Percentiles rank a stretch among this genome's conserved stretches.
Evolutionary conservation across 2,797 vertebrate species (phyloP).

Genomic region (Chiloscyllium punctatum): DNA sequence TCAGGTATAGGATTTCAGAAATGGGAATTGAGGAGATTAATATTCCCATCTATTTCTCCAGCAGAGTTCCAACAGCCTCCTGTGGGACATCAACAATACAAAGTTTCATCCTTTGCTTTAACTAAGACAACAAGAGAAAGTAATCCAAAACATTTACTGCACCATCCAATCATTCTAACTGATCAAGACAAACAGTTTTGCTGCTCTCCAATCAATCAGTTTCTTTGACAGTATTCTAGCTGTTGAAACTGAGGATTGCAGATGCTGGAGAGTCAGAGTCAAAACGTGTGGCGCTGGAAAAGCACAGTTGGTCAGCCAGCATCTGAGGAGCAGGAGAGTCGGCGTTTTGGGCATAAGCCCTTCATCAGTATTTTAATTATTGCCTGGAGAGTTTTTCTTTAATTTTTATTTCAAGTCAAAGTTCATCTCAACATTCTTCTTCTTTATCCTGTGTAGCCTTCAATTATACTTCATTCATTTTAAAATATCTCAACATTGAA

Average conservation of each 20-base stretch:
- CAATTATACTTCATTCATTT: background rate
- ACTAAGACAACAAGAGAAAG: background rate
- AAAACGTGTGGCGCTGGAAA: no score
- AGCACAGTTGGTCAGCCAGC: no score
- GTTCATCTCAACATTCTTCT: background rate
- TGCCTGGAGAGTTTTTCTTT: background rate
- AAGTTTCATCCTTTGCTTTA: background rate
- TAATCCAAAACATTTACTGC: background rate
- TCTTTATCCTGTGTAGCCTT: background rate
- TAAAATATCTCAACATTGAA: background rate
- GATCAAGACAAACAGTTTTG: background rate
- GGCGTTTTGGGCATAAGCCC: no score
- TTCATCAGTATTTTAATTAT: background rate
- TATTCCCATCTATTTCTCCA: background rate
- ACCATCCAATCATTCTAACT: background rate
- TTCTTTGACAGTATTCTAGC: background rate
- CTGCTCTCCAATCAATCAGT: background rate
- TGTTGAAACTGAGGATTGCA: no score
- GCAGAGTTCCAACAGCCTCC: background rate
- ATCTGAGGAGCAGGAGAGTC: no score
- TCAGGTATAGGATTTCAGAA: background rate
- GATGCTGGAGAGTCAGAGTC: no score
- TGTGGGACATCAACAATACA: background rate
- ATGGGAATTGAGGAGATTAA: background rate
- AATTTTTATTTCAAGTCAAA: background rate